Base-by-base conservation (phyloP, 2,797 vertebrate species). In the Distichodus sexfasciatus region DNA sequence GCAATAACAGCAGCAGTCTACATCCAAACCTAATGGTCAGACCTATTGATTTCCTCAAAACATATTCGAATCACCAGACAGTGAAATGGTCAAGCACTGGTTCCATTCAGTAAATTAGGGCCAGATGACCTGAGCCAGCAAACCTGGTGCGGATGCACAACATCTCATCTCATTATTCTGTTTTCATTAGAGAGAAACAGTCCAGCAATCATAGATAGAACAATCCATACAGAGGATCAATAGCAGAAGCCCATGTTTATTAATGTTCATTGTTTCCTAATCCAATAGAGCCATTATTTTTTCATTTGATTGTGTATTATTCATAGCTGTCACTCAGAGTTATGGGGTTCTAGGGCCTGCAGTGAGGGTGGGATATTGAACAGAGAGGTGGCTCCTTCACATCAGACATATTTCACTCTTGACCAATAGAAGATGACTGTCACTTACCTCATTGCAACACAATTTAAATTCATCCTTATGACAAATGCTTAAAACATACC, bases 41-140 rank as follows among this genome's bases (percentile, higher is more conserved):
- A 41, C 23, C 15, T 74, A 78, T 79, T 79, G 80, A 77, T 78
- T 79, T 66, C 58, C 58, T 58, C 50, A 33, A 71, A 50, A 66
- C 26, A 66, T 58, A 44, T 38, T 48, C 57, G 69, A 67, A 62
- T 73, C 41, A 33, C n/a, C 48, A 60, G 66, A 58, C 7, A 50
- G 48, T 11, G 38, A 60, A 78, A 65, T 47, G 68, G 55, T 69
- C 61, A 53, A 43, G 51, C 41, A 48, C 59, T 57, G 53, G 60
- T 59, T 71, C 43, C 69, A 48, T 40, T 48, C 43, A 65, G 54
- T 44, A 65, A 64, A 72, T 71, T 74, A 71, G 62, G 31, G 44
- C 33, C 59, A 71, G 69, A 73, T 54, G 50, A 14, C 33, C 58
- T 35, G 58, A 21, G 70, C 71, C 70, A 76, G 75, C 55, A 71